phyloP scores from a whole-genome alignment of 2,113 vertebrate genomes.

The Pogonocichla stellata region DNA sequence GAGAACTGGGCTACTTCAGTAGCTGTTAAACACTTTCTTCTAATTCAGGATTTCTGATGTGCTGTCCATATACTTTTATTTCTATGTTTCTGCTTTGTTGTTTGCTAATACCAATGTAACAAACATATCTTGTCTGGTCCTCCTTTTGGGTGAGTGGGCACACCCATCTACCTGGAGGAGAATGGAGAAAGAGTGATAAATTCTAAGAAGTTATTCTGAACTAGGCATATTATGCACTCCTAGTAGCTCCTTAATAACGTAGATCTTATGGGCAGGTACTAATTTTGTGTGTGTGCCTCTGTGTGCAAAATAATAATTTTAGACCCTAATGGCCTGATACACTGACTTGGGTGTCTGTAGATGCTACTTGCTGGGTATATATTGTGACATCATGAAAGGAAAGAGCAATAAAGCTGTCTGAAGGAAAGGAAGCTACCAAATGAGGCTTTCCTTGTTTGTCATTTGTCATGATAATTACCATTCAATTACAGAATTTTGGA shows the following conservation, averaged over 20 bases:
- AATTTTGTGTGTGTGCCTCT: background rate
- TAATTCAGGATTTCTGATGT: background rate
- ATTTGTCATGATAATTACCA: background rate
- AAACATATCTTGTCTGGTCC: background rate
- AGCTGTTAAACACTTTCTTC: background rate
- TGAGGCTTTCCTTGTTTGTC: background rate
- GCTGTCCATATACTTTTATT: background rate
- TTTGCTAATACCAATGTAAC: background rate
- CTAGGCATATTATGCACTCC: background rate
- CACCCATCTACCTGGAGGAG: background rate
- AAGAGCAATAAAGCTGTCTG: background rate
- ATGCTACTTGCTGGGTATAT: background rate
- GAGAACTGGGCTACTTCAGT: background rate
- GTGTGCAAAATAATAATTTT: background rate
- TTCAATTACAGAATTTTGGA: background rate
- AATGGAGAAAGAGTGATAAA: background rate
- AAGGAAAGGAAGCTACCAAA: background rate
- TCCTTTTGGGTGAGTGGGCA: background rate
- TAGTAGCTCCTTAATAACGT: background rate
- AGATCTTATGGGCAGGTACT: background rate
- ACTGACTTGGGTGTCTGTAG: background rate
- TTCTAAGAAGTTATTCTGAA: background rate
- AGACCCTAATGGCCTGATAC: background rate
- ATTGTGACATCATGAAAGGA: background rate
- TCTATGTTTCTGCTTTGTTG: background rate